Evolutionary conservation across 2,888 invertebrate genomes (phyloP).

Genomic region (Orchesella flavescens): DNA sequence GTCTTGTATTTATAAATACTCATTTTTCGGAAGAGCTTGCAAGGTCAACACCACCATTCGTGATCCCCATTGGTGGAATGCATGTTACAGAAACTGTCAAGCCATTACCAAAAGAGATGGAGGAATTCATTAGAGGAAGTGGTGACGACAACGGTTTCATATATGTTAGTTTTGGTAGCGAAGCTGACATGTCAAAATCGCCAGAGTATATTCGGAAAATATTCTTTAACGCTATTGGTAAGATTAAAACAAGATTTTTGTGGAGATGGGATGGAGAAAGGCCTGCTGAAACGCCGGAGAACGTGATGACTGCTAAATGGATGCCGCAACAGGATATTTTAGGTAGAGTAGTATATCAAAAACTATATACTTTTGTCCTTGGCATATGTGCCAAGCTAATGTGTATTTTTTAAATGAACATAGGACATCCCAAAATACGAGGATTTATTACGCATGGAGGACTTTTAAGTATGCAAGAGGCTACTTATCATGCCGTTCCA

Average conservation of each 20-base stretch:
- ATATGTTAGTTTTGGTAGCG: slow-evolving; percentile 69
- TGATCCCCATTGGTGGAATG: slow-evolving; percentile 64
- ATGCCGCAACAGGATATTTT: slow-evolving; percentile 68
- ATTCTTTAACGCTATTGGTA: slow-evolving; percentile 56
- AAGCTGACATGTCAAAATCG: slow-evolving; percentile 50
- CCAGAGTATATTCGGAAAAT: slow-evolving; percentile 43
- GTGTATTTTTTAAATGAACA: too few species aligned
- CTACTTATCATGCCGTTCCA: slow-evolving; percentile 61
- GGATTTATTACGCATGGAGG: slow-evolving; percentile 68
- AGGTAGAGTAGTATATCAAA: too few species aligned
- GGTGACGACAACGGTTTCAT: slow-evolving; percentile 63
- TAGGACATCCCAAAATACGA: slow-evolving; percentile 62
- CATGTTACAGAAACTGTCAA: slow-evolving; percentile 56
- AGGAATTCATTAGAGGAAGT: slow-evolving; percentile 46
- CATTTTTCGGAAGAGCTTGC: slow-evolving; percentile 65
- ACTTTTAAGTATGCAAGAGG: slow-evolving; percentile 63
- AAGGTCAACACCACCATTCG: slow-evolving; percentile 57
- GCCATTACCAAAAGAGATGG: slow-evolving; percentile 59
- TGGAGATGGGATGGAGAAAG: slow-evolving; percentile 67
- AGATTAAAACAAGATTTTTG: slow-evolving; percentile 49
- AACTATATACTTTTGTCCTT: neutral
- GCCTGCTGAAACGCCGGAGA: slow-evolving; percentile 59
- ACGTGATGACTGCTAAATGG: slow-evolving; percentile 62
- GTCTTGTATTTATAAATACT: slow-evolving; percentile 58
- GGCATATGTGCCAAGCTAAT: too few species aligned